Conservation (phyloP, 2,888 invertebrate genomes). For the Busseola fusca region DNA sequence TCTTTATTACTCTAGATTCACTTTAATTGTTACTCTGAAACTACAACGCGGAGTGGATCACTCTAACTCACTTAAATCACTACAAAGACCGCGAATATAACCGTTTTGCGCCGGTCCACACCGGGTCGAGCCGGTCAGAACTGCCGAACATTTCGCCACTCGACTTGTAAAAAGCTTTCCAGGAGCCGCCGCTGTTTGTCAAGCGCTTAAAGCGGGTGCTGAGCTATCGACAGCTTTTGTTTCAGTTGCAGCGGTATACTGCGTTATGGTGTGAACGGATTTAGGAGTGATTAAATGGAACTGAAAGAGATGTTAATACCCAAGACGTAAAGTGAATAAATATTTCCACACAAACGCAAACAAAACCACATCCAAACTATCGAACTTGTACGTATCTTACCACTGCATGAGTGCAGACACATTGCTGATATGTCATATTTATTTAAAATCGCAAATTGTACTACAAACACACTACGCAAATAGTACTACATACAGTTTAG, state of each 20-base stretch:
- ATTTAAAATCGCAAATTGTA: too few species aligned
- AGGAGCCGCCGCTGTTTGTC: slow-evolving; percentile 53
- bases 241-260: slow-evolving; percentile 12
- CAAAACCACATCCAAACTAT: neutral
- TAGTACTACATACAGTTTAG: too few species aligned
- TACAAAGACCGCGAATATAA: slow-evolving; percentile 49
- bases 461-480: too few species aligned
- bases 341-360: neutral
- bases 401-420: too few species aligned
- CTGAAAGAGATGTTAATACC: neutral
- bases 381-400: neutral
- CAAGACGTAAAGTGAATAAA: neutral
- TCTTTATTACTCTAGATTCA: slow-evolving; percentile 36
- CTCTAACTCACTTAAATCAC: slow-evolving; percentile 50
- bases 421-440: too few species aligned
- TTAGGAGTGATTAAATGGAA: slow-evolving; percentile 9
- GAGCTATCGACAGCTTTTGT: slow-evolving; percentile 32
- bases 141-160: slow-evolving; percentile 47
- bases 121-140: slow-evolving; percentile 10
- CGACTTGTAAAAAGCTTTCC: slow-evolving; percentile 54
- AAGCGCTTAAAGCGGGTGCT: slow-evolving; percentile 43
- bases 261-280: neutral
- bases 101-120: slow-evolving; percentile 31
- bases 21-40: slow-evolving; percentile 40
- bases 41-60: slow-evolving; percentile 27